These are phyloP conservation scores for Neopipo cinnamomea DNA, from an alignment of 2,113 vertebrate genomes.

Conservation along the genomic window DNA sequence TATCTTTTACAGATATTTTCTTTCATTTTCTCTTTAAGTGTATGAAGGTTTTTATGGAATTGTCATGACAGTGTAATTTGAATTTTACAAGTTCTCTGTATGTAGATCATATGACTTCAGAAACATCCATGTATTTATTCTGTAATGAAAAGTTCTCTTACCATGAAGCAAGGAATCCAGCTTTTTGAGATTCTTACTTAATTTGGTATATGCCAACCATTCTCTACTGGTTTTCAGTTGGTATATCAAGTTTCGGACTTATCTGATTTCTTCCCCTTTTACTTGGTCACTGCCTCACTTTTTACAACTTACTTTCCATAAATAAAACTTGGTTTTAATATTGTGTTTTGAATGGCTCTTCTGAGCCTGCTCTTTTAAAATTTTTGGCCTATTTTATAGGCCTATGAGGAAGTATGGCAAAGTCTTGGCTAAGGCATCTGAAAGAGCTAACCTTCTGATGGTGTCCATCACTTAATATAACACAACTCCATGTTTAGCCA, in stretches of 20 bases:
- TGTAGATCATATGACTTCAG: not conserved
- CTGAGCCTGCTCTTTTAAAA: not conserved
- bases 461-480: not conserved
- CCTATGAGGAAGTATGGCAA: not conserved
- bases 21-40: not conserved
- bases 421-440: not conserved
- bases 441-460: not conserved
- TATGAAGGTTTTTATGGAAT: not conserved
- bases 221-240: not conserved
- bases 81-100: not conserved
- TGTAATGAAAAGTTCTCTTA: not conserved
- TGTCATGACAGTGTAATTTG: not conserved
- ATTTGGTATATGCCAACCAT: not conserved
- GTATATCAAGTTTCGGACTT: not conserved
- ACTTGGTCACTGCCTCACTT: not conserved
- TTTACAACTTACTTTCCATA: not conserved
- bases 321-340: not conserved
- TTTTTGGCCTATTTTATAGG: not conserved
- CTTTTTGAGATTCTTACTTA: not conserved
- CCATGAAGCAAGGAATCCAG: not conserved
- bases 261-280: not conserved
- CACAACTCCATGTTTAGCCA: not conserved
- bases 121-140: not conserved
- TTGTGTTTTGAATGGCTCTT: not conserved
- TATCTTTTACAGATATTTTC: not conserved